A percentile compares a stretch with the other conserved stretches of the same genome.
Evolutionary conservation across 2,888 invertebrate species (phyloP).

Genomic region (Cheilosia scutellata): DNA sequence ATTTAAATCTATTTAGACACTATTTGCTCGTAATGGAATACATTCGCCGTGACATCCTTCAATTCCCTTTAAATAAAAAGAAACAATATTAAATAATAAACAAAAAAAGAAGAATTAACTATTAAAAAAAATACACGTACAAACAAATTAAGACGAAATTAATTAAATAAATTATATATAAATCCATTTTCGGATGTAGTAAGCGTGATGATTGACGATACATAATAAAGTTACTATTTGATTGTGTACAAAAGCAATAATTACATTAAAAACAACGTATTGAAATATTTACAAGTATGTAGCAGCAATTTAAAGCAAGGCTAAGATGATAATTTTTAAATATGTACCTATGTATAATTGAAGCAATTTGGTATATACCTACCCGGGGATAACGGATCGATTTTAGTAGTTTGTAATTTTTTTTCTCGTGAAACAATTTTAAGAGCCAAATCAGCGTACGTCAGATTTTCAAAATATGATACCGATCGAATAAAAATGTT

Average conservation of each 20-base stretch:
- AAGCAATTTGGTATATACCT: no score
- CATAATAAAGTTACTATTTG: not conserved
- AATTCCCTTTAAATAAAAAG: conserved; percentile 83
- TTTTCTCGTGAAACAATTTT: no score
- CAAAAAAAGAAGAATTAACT: conserved; percentile 78
- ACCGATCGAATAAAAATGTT: no score
- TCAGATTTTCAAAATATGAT: no score
- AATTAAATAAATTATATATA: conserved; percentile 6
- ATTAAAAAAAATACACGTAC: conserved; percentile 48
- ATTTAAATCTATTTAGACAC: conserved; percentile 83
- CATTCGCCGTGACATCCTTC: conserved; percentile 86
- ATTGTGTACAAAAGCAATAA: conserved; percentile 8
- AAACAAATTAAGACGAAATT: conserved; percentile 77
- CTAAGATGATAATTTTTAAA: not conserved
- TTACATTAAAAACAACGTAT: not conserved
- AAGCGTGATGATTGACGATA: conserved; percentile 7
- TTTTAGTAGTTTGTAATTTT: no score
- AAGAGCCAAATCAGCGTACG: no score
- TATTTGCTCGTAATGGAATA: conserved; percentile 87
- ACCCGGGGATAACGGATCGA: no score
- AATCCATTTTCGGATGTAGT: not conserved
- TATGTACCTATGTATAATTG: no score
- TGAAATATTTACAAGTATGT: not conserved
- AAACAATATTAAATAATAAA: conserved; percentile 77
- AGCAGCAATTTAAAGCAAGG: not conserved